phyloP scores from a whole-genome alignment of 2,888 invertebrate species.

The Elgonia sp. region DNA sequence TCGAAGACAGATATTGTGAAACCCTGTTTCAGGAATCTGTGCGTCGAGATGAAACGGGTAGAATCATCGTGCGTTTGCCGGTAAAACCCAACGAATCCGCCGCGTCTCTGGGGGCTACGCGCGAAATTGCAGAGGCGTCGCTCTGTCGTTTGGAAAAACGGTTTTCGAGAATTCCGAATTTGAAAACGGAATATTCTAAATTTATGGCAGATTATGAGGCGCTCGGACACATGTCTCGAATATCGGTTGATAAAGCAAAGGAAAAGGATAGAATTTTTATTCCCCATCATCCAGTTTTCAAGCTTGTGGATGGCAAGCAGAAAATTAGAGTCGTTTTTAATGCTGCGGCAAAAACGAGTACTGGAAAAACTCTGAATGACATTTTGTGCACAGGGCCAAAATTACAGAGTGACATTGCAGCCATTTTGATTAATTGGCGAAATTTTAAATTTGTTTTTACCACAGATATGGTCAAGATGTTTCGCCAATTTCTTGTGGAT shows the following conservation, averaged over 20 bases:
- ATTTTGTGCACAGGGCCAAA: too few species aligned
- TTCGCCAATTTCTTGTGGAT: neutral
- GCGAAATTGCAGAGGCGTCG: neutral
- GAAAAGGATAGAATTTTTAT: neutral
- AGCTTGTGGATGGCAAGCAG: too few species aligned
- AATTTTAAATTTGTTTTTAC: neutral
- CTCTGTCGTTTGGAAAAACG: neutral
- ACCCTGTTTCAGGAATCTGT: neutral
- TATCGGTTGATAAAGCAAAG: too few species aligned
- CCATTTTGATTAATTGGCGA: neutral
- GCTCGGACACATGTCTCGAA: too few species aligned
- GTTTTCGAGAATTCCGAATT: neutral
- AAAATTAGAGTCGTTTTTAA: too few species aligned
- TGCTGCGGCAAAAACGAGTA: neutral
- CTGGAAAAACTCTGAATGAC: neutral
- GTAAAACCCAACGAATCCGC: neutral
- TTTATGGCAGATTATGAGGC: neutral
- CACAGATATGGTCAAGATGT: too few species aligned
- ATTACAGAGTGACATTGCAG: too few species aligned
- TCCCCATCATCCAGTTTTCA: too few species aligned
- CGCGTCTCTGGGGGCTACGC: too few species aligned
- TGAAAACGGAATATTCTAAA: neutral
- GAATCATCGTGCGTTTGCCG: neutral
- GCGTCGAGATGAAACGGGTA: neutral
- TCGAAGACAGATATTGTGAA: neutral